Evolutionary conservation across 1,140 invertebrate genomes (phyloP).

Genomic region (Meloidogyne hapla): DNA sequence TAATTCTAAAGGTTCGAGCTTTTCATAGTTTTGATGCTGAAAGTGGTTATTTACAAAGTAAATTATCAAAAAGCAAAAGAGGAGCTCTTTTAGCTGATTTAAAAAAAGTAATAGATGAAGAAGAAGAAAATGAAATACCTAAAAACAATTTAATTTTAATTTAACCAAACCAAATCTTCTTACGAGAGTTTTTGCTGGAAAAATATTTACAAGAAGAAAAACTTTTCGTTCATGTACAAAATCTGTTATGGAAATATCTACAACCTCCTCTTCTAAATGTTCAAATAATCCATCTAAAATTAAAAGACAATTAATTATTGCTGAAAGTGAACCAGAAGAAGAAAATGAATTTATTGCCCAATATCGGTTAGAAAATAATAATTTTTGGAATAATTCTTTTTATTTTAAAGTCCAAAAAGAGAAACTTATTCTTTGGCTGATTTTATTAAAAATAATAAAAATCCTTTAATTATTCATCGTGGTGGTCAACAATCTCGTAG

Average conservation of each 20-base stretch:
- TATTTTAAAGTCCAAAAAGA: constrained; percentile 9
- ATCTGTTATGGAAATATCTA: constrained; percentile 1
- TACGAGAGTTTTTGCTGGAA: constrained; percentile 6
- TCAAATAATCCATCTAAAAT: neutral
- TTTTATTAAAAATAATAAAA: constrained; percentile 24
- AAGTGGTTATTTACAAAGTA: neutral
- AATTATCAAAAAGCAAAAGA: constrained; percentile 14
- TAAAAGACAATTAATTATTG: neutral
- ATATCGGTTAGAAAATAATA: neutral
- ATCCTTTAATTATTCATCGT: constrained; percentile 11
- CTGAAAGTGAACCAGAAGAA: constrained; percentile 28
- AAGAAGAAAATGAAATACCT: constrained; percentile 12
- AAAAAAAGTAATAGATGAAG: neutral
- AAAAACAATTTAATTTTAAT: constrained; percentile 19
- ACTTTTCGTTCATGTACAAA: neutral
- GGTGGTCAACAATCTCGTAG: neutral
- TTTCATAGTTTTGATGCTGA: constrained; percentile 13
- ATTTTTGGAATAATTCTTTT: neutral
- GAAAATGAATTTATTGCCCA: constrained; percentile 26
- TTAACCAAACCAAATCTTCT: constrained; percentile 11
- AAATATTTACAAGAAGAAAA: constrained; percentile 19
- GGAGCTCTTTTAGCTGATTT: constrained; percentile 12
- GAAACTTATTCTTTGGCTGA: constrained; percentile 29
- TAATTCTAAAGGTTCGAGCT: neutral
- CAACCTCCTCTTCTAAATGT: neutral